Conservation (phyloP, 2,113 vertebrate genomes). For the Aviceda subcristata region DNA sequence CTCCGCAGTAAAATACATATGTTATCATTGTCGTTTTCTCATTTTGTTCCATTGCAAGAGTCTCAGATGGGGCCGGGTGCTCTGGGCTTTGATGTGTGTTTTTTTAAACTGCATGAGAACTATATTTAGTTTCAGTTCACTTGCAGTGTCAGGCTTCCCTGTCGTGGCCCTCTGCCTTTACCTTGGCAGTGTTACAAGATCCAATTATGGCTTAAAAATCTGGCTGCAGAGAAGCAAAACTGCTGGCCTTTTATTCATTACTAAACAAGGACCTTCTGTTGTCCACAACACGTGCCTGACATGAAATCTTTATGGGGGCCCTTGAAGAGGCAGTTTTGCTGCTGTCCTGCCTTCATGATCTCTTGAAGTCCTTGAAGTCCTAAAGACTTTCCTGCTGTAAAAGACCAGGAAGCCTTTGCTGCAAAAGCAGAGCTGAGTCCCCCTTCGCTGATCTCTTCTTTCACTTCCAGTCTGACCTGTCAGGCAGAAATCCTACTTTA, state of each 20-base stretch:
- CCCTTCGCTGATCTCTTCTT: not conserved
- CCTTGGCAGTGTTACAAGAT: conserved; percentile 71
- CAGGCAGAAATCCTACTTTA: conserved; percentile 19
- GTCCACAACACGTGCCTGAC: conserved; percentile 56
- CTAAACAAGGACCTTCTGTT: conserved; percentile 77
- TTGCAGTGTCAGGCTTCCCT: conserved; percentile 68
- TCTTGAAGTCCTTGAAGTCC: conserved; percentile 17
- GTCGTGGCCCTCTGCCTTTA: conserved; percentile 64
- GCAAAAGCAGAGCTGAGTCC: not conserved
- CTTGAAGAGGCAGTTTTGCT: conserved; percentile 11
- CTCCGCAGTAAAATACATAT: conserved; percentile 4
- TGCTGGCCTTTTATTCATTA: conserved; percentile 67
- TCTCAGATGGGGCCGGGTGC: not conserved
- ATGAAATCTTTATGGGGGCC: conserved; percentile 18
- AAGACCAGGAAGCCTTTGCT: not conserved
- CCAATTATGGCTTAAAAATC: conserved; percentile 75
- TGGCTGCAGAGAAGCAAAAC: conserved; percentile 66
- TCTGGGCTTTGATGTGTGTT: conserved; percentile 47
- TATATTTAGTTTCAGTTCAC: conserved; percentile 75
- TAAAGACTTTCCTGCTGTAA: not conserved
- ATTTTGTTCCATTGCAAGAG: conserved; percentile 27
- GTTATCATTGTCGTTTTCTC: conserved; percentile 28
- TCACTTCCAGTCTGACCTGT: conserved; percentile 31
- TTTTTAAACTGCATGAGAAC: conserved; percentile 59
- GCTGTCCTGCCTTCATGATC: not conserved